Conservation (phyloP, 1,140 invertebrate species). For the Achatina immaculata region DNA sequence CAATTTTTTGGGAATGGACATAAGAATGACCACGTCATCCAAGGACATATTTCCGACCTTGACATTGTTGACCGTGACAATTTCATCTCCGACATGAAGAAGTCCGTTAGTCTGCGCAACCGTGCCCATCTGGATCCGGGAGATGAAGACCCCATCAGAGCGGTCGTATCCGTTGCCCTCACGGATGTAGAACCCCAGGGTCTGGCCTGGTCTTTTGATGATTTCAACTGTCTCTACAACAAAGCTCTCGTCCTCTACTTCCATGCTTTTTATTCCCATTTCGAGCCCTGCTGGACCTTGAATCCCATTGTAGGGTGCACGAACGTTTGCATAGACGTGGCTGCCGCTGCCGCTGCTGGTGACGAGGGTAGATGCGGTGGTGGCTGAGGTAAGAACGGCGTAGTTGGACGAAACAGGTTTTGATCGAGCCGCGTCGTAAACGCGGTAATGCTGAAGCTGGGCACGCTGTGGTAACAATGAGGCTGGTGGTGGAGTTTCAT, state of each 20-base stretch:
- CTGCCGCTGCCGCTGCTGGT: constrained; percentile 4
- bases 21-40: constrained; percentile 98
- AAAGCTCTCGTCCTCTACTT: constrained; percentile 66
- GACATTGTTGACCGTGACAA: constrained; percentile 96
- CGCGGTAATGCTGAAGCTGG: constrained; percentile 2
- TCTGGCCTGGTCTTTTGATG: constrained; percentile 98
- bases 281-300: constrained; percentile 53
- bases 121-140: constrained; percentile 85
- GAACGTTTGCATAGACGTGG: constrained; percentile 2
- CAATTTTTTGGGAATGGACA: constrained; percentile 96
- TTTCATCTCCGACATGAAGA: constrained; percentile 98
- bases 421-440: not conserved
- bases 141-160: constrained; percentile 97
- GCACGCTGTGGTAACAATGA: not conserved
- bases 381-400: not conserved
- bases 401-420: not conserved
- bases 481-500: not conserved
- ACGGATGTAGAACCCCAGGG: constrained; percentile 96
- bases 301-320: not conserved
- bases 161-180: constrained; percentile 95
- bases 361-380: not conserved
- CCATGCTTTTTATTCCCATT: constrained; percentile 70
- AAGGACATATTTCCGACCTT: constrained; percentile 97
- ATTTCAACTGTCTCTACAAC: constrained; percentile 96
- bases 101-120: constrained; percentile 93